Conservation (phyloP, 2,113 vertebrate genomes). For the Eira barbara region DNA sequence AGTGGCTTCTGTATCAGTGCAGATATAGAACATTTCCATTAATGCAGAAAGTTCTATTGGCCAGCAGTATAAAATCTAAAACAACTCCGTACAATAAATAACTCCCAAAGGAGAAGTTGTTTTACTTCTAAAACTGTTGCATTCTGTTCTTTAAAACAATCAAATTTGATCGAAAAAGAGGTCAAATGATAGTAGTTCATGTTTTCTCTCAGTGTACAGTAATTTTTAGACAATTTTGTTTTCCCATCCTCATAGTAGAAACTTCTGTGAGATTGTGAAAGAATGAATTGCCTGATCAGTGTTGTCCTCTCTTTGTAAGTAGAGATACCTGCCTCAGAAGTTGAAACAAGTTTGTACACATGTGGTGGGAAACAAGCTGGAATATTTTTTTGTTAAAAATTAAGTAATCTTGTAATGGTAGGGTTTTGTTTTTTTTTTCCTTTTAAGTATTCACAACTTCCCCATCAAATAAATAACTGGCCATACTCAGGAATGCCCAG, state of each 20-base stretch:
- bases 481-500: not conserved
- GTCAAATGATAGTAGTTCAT: not conserved
- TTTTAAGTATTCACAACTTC: not conserved
- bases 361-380: not conserved
- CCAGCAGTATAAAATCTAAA: not conserved
- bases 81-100: not conserved
- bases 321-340: not conserved
- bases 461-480: not conserved
- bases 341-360: not conserved
- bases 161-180: not conserved
- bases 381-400: not conserved
- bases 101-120: not conserved
- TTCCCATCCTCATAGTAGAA: not conserved
- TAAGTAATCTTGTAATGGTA: not conserved
- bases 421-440: not conserved
- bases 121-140: constrained; percentile 1
- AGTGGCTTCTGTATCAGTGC: not conserved
- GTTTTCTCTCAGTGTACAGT: not conserved
- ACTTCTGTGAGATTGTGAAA: constrained; percentile 16
- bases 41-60: not conserved
- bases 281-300: not conserved
- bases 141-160: not conserved
- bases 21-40: not conserved
- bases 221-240: not conserved
- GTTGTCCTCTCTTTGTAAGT: not conserved